Base-by-base conservation (phyloP, 2,888 invertebrate species). In the Pollenia labialis region DNA sequence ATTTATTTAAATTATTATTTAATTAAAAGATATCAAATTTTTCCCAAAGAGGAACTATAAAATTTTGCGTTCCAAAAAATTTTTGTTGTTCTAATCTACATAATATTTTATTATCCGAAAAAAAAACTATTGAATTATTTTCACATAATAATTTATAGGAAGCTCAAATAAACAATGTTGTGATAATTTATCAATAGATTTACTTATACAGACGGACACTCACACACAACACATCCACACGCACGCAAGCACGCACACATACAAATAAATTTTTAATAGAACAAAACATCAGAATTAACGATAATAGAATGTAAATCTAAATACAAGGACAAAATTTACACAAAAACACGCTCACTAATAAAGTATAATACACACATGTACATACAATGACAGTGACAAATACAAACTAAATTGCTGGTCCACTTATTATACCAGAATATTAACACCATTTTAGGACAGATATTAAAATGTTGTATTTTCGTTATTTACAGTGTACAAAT, bases 181-280 rank as follows among this genome's bases (percentile, higher is more conserved):
- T 58, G 64, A 23, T 56, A 74, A 74, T 74, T 81, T 81, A 74
- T 66, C 64, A 50, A 42, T 50, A 16, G 46, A 64, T 58, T 64
- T 62, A 69, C 11, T 48, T 18, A 10, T 23, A 16, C 16, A 16
- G 44, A 56, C 32, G 14, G 10, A 58, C 16, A 80, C 10, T 40
- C 16, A 11, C 42, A 60, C 12, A 6, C 2, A 14, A 40, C 12
- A 58, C 6, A 16, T n/a, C n/a, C 52, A n/a, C 11, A 14, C 11
- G 23, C 23, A 58, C 4, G 1, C 40, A 58, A 0, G 1, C 40
- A 66, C n/a, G n/a, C 9, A 12, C 4, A 14, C 40, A 42, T 18
- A 32, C 14, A 16, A 10, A 52, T 64, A 18, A 50, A 66, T 32
- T 32, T 32, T 0, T 4, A 62, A 66, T n/a, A 64, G 18, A 23